Evolutionary conservation across 64 coral and sea anemone species (phyloP).

Genomic region (Platygyra sinensis): DNA sequence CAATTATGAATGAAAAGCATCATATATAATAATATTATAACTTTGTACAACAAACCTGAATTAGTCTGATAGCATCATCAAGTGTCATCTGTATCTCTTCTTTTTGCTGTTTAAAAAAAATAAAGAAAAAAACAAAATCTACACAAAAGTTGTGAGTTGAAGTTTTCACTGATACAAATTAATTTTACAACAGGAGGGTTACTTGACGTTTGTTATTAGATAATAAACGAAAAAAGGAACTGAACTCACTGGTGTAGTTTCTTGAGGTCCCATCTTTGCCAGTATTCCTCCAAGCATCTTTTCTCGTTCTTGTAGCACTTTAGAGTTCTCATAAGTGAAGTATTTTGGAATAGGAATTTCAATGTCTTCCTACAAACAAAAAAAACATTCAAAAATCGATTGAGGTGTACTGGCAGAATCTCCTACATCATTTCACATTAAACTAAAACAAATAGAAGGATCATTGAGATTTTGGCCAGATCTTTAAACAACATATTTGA

Average conservation of each 20-base stretch:
- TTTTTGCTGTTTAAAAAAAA: conserved; percentile 64
- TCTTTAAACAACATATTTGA: background rate
- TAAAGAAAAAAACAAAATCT: background rate
- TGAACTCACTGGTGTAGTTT: conserved; percentile 67
- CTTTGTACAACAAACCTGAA: conserved; percentile 66
- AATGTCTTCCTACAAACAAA: conserved; percentile 84
- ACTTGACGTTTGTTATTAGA: too few relatives aligned
- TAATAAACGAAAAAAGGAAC: background rate
- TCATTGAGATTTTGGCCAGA: too few relatives aligned
- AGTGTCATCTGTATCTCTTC: conserved; percentile 93
- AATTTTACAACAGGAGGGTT: too few relatives aligned
- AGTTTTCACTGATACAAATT: background rate
- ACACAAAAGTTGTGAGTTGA: background rate
- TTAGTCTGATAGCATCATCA: conserved; percentile 95
- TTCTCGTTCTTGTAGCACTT: conserved; percentile 93
- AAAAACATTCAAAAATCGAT: background rate
- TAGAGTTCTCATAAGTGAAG: conserved; percentile 95
- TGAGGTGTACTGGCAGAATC: too few relatives aligned
- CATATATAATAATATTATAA: too few relatives aligned
- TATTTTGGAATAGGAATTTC: conserved; percentile 99
- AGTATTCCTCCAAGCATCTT: conserved; percentile 92
- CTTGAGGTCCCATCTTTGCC: conserved; percentile 93
- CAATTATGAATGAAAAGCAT: background rate
- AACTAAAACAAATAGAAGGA: too few relatives aligned
- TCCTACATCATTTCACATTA: too few relatives aligned